Base-by-base conservation (phyloP, 1,140 invertebrate genomes). In the Hyposmocoma kahamanoa region DNA sequence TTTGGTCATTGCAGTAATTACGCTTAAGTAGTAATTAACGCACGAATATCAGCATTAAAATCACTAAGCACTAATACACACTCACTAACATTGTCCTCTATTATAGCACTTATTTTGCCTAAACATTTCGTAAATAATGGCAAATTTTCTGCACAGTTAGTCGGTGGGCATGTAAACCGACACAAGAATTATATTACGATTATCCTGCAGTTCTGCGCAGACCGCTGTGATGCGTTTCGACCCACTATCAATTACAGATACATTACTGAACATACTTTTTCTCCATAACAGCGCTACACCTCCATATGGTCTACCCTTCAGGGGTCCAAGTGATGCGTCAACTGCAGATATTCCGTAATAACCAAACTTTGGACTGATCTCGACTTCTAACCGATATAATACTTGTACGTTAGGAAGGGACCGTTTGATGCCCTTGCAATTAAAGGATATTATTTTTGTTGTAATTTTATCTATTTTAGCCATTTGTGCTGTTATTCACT, bases 11-110 rank as follows among this genome's bases (percentile, higher is more conserved):
- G 18, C 43, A 45, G 17, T 30, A 30, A 10, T 11, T 28, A 3
- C 19, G 24, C 26, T 15, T 10, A 45, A 45, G 10, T 4, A 18
- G 11, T 13, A 6, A 11, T 20, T 20, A 4, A 20, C 9, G 10
- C n/a, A n/a, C n/a, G n/a, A n/a, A n/a, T n/a, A n/a, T 28, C 43
- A n/a, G 24, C 26, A 32, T 45, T 45, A 19, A n/a, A 45, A 18
- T 45, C 43, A 11, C 26, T 28, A 9, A 45, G 9, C 11, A 15
- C 10, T 5, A 45, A 3, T 3, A 21, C 26, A 19, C 24, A 45
- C 15, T 45, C 43, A 17, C 6, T 18, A 6, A 19, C 43, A 32
- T 10, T 3, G n/a, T 45, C 19, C 11, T 28, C 24, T 19, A 28
- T 15, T 3, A 32, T 11, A 2, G 43, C 24, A 32, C 28, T 45